Evolutionary conservation across 1,140 invertebrate genomes (phyloP).

Genomic region (Coenobita brevimanus): DNA sequence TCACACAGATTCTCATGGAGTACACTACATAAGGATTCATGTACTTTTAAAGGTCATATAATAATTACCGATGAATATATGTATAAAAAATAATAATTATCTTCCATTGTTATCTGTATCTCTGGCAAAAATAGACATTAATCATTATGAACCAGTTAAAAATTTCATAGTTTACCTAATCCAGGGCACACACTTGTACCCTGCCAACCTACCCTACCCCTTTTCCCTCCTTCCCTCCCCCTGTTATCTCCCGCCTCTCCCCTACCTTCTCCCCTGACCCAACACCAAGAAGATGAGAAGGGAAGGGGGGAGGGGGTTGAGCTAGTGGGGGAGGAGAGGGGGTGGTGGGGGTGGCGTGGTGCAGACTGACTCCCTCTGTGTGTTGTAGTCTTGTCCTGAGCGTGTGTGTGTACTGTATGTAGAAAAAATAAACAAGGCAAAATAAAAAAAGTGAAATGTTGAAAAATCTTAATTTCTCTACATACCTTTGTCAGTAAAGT

Average conservation of each 20-base stretch:
- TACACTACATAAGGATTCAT: slow-evolving; percentile 31
- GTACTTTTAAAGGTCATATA: slow-evolving; percentile 11
- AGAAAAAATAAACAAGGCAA: slow-evolving; percentile 57
- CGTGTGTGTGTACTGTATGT: slow-evolving; percentile 65
- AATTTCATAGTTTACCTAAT: slow-evolving; percentile 51
- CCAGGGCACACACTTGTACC: slow-evolving; percentile 9
- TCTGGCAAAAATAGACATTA: slow-evolving; percentile 43
- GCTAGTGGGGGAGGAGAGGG: neutral
- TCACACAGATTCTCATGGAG: slow-evolving; percentile 44
- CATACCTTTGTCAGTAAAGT: neutral
- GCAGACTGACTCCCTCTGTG: slow-evolving; percentile 36
- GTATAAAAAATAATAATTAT: slow-evolving; percentile 38
- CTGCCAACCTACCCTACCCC: no score
- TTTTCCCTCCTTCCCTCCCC: no score
- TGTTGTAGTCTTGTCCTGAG: slow-evolving; percentile 63
- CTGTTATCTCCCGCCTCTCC: neutral
- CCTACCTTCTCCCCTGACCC: neutral
- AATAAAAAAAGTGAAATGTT: slow-evolving; percentile 61
- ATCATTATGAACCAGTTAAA: slow-evolving; percentile 40
- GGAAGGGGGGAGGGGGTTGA: neutral
- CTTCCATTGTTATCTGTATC: slow-evolving; percentile 53
- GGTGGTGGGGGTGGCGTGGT: slow-evolving; percentile 3
- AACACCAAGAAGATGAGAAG: neutral
- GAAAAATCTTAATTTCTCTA: slow-evolving; percentile 12
- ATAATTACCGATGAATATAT: slow-evolving; percentile 45